phyloP scores from a whole-genome alignment of 1,140 invertebrate genomes.

The Adoxophyes honmai region DNA sequence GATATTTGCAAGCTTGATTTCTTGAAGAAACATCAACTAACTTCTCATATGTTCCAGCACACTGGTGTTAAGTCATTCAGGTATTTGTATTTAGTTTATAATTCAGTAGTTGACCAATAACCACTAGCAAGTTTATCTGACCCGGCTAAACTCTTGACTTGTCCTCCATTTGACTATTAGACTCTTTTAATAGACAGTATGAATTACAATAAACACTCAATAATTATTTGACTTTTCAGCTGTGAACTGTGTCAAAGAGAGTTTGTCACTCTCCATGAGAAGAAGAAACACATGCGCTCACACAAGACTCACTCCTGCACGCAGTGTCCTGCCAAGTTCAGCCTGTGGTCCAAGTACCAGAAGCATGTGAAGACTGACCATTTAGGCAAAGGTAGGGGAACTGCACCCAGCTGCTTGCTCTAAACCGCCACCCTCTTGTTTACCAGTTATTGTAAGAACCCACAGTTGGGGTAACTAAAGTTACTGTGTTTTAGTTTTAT shows the following conservation, averaged over 20 bases:
- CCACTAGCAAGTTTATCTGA: no score
- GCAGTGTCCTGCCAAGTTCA: constrained; percentile 54
- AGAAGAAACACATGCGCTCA: constrained; percentile 65
- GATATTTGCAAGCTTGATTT: constrained; percentile 60
- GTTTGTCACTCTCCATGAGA: constrained; percentile 57
- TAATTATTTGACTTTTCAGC: constrained; percentile 41
- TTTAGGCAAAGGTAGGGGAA: constrained; percentile 34
- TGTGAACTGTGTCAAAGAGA: constrained; percentile 63
- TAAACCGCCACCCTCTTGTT: no score
- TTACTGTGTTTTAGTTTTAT: no score
- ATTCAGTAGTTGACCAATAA: no score
- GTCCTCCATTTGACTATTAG: no score
- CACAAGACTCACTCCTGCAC: constrained; percentile 69
- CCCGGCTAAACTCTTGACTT: no score
- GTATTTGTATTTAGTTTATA: no score
- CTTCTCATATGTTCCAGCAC: constrained; percentile 67
- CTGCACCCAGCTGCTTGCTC: not conserved
- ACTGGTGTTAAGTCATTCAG: constrained; percentile 69
- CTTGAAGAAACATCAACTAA: constrained; percentile 62
- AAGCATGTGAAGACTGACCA: constrained; percentile 62
- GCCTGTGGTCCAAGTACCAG: constrained; percentile 59
- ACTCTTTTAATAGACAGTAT: no score
- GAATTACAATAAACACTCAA: no score
- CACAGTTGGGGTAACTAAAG: no score
- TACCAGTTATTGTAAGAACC: no score